phyloP scores from a whole-genome alignment of 1,140 invertebrate genomes.

The Drosophila tsacasi region DNA sequence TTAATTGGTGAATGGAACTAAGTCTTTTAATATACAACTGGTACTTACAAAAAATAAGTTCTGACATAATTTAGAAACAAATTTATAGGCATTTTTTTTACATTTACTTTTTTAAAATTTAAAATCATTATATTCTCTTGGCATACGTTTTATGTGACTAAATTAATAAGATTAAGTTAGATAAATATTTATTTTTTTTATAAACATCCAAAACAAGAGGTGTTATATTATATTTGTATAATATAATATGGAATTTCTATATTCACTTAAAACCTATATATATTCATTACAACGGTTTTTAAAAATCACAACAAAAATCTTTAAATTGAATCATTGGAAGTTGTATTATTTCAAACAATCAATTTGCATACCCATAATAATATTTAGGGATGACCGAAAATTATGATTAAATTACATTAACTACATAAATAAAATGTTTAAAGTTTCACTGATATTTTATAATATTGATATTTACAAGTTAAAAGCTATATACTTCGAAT shows the following conservation, averaged over 20 bases:
- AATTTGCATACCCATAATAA: too few relatives aligned
- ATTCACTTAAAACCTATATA: not conserved
- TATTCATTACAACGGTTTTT: not conserved
- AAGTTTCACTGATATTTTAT: too few relatives aligned
- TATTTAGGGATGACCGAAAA: too few relatives aligned
- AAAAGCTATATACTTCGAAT: too few relatives aligned
- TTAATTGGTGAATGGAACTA: slow-evolving; percentile 28
- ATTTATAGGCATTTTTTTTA: not conserved
- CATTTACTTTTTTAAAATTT: not conserved
- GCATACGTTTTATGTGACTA: too few relatives aligned
- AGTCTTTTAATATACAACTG: not conserved
- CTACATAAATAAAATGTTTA: too few relatives aligned
- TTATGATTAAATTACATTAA: too few relatives aligned
- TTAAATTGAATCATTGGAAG: not conserved
- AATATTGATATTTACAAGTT: too few relatives aligned
- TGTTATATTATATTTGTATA: too few relatives aligned
- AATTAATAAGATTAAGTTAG: not conserved
- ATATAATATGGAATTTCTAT: too few relatives aligned
- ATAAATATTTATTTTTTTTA: not conserved
- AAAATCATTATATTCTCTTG: not conserved
- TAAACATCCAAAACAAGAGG: not conserved
- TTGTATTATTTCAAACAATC: too few relatives aligned
- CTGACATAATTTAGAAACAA: not conserved
- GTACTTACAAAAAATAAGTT: not conserved
- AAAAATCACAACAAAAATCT: not conserved